Percentiles rank a stretch among this genome's conserved stretches.
These are phyloP conservation scores for Mythimna impura DNA, from an alignment of 2,888 invertebrate species.

Conservation along the genomic window DNA sequence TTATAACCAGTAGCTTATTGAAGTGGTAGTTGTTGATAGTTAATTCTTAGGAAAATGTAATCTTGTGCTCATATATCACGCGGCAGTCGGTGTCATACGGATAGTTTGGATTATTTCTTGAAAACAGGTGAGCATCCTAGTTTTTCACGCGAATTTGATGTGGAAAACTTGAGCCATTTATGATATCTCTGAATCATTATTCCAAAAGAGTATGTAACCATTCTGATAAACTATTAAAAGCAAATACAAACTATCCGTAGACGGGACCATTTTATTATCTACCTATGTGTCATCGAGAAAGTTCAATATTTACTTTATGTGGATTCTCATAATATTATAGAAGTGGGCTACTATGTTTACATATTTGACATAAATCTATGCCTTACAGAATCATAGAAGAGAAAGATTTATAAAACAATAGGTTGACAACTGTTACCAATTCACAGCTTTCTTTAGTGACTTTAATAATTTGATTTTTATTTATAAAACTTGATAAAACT, in stretches of 20 bases:
- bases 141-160: too few relatives aligned
- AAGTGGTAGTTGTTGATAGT: constrained; percentile 48
- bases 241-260: constrained; percentile 1
- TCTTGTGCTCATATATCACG: constrained; percentile 39
- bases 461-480: neutral
- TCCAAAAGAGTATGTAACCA: constrained; percentile 46
- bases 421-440: neutral
- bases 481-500: neutral
- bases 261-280: neutral
- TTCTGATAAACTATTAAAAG: constrained; percentile 29
- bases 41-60: constrained; percentile 56
- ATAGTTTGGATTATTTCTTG: constrained; percentile 37
- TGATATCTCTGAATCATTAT: constrained; percentile 14
- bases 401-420: neutral
- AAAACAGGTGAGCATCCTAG: constrained; percentile 43
- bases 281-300: constrained; percentile 17
- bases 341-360: constrained; percentile 20
- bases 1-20: constrained; percentile 49
- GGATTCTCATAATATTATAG: constrained; percentile 39
- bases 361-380: constrained; percentile 2
- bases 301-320: constrained; percentile 34
- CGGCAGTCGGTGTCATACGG: constrained; percentile 15
- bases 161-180: neutral
- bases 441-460: neutral
- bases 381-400: neutral